phyloP scores from a whole-genome alignment of 92 coral and sea anemone species.

The Epizoanthus illoricatus region DNA sequence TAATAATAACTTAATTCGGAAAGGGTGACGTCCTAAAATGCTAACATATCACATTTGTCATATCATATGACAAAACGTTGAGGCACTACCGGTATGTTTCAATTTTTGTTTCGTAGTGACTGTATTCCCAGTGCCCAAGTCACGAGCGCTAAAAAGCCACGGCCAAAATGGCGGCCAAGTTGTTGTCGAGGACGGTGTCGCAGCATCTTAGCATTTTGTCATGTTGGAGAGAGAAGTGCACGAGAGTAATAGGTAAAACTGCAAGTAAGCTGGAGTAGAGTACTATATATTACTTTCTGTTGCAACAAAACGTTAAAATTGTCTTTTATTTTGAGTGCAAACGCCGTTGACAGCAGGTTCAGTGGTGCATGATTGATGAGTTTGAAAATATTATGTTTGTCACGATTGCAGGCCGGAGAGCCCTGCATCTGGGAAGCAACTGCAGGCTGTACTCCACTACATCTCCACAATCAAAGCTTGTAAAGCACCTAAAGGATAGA shows the following conservation, averaged over 20 bases:
- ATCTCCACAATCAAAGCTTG: slow-evolving; percentile 34
- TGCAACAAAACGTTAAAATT: neutral
- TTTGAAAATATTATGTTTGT: neutral
- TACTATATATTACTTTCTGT: neutral
- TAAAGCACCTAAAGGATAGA: slow-evolving; percentile 35
- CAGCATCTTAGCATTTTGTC: slow-evolving; percentile 10
- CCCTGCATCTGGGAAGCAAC: neutral
- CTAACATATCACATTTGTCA: no score
- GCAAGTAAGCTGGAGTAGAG: slow-evolving; percentile 6
- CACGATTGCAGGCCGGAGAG: neutral
- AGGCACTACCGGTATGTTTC: no score
- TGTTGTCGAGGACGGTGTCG: slow-evolving; percentile 29
- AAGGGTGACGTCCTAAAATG: no score
- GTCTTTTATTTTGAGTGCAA: neutral
- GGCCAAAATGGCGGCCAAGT: slow-evolving; percentile 43
- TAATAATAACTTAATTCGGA: no score
- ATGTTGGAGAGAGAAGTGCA: slow-evolving; percentile 19
- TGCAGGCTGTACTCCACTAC: slow-evolving; percentile 16
- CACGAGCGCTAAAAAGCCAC: neutral
- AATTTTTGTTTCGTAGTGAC: no score
- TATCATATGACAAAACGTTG: no score
- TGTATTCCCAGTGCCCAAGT: slow-evolving; percentile 19
- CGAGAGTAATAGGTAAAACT: slow-evolving; percentile 4
- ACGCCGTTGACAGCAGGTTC: neutral
- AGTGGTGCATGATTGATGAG: neutral